Evolutionary conservation across 1,140 invertebrate species (phyloP).

Genomic region (Bombus haemorrhoidalis): DNA sequence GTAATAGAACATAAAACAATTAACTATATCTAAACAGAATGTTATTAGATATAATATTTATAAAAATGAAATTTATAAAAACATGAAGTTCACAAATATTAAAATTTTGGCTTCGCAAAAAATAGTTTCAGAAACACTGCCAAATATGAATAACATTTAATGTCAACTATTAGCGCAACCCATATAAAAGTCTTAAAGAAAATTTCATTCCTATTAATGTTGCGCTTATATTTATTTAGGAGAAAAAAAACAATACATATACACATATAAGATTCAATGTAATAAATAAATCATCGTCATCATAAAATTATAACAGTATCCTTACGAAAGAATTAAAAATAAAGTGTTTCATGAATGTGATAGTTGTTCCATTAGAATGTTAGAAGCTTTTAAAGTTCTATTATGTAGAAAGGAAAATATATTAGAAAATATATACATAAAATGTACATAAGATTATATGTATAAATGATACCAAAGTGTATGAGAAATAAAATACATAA

Average conservation of each 20-base stretch:
- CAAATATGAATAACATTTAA: slow-evolving; percentile 35
- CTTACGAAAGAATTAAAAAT: slow-evolving; percentile 42
- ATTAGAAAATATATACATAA: slow-evolving; percentile 41
- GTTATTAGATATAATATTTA: not conserved
- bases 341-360: slow-evolving; percentile 76
- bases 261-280: slow-evolving; percentile 14
- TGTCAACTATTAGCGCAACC: slow-evolving; percentile 13
- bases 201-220: slow-evolving; percentile 40
- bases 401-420: slow-evolving; percentile 27
- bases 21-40: slow-evolving; percentile 21
- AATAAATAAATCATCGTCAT: slow-evolving; percentile 8
- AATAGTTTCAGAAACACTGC: slow-evolving; percentile 48
- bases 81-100: not conserved
- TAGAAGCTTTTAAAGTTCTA: slow-evolving; percentile 57
- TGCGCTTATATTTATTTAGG: slow-evolving; percentile 33
- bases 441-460: slow-evolving; percentile 66
- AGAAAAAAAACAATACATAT: not conserved
- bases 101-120: slow-evolving; percentile 27
- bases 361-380: slow-evolving; percentile 73
- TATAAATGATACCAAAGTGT: slow-evolving; percentile 79
- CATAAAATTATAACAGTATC: slow-evolving; percentile 50
- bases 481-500: slow-evolving; percentile 72
- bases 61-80: not conserved
- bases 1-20: not conserved
- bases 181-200: not conserved